Evolutionary conservation across 53 echinoderm and acorn worm genomes (phyloP), one percentile per base, ranked within the genome.

Genomic region (Hippasteria phrygiana): DNA sequence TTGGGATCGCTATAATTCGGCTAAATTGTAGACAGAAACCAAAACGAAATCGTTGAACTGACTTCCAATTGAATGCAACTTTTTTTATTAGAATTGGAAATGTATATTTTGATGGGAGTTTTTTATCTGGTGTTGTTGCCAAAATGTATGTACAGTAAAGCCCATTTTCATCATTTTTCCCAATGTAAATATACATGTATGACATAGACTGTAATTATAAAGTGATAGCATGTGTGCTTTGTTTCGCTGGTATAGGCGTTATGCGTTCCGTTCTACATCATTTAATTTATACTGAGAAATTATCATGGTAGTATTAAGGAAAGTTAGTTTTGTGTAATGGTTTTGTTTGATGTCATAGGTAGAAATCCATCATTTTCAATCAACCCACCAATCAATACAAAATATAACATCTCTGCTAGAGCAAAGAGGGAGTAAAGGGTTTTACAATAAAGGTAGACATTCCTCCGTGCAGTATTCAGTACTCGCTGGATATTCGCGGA

Each of bases 41-140:
- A 3, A 59, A 59, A 59, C 26, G 3, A 67, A 35, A 35, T 67
- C 37, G 67, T 35, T 35, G 67, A 67, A 67, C 14, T 67, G 67
- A 67, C 67, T 67, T 67, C 67, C 67, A 34, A 13, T 67, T 32
- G 37, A 67, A 67, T 8, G 2, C 32, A 0, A 35, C 0, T 1
- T 14, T 67, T 67, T 67, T 28, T 33, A 22, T 31, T 8, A 12
- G 17, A 35, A 67, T 31, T 35, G 34, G 16, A 67, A 26, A 14
- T 35, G 37, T 67, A 67, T 67, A 67, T 67, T 67, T 63, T 63
- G 24, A 63, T 48, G 48, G 48, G 12, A 14, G 20, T 51, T 51
- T 59, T 59, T 16, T 67, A 35, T 48, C 48, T 9, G 12, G 38
- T 67, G 37, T 10, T 67, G 37, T 67, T 67, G 67, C 67, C 67